These are phyloP conservation scores for Mesocentrotus franciscanus DNA, from an alignment of 53 echinoderm and acorn worm genomes.

Conservation along the genomic window DNA sequence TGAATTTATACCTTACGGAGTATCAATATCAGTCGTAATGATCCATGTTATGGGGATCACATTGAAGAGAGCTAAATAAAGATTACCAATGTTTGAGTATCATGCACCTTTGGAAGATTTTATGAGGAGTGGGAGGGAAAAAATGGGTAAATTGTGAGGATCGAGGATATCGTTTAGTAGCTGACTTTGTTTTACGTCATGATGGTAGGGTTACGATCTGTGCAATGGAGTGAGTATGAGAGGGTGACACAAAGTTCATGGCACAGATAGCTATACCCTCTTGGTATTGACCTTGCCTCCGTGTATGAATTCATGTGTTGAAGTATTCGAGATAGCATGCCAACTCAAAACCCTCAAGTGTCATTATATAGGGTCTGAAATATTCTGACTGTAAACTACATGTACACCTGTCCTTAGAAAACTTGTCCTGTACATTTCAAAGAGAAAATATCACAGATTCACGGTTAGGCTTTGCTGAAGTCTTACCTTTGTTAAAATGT, in stretches of 20 bases:
- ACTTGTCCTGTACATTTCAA: neutral
- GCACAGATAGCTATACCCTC: slow-evolving; percentile 48
- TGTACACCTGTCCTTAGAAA: neutral
- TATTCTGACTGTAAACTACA: neutral
- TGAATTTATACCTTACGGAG: neutral
- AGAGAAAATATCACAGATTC: neutral
- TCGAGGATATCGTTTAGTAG: neutral
- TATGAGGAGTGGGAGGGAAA: neutral
- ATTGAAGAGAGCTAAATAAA: neutral
- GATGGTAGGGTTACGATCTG: neutral
- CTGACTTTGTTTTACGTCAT: slow-evolving; percentile 6
- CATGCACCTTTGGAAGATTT: neutral
- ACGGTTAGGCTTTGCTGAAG: neutral
- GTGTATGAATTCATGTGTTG: neutral
- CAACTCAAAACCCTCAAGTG: neutral
- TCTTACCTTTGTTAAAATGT: neutral
- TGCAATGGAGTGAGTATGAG: neutral
- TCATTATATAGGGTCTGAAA: neutral
- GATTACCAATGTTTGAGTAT: neutral
- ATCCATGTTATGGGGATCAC: neutral
- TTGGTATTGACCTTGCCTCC: slow-evolving; percentile 22
- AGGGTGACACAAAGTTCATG: slow-evolving; percentile 51
- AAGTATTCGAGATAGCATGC: neutral
- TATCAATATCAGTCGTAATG: neutral
- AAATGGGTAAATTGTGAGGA: neutral